These are phyloP conservation scores for Epicauta chinensis DNA, from an alignment of 1,140 invertebrate species.

Conservation along the genomic window DNA sequence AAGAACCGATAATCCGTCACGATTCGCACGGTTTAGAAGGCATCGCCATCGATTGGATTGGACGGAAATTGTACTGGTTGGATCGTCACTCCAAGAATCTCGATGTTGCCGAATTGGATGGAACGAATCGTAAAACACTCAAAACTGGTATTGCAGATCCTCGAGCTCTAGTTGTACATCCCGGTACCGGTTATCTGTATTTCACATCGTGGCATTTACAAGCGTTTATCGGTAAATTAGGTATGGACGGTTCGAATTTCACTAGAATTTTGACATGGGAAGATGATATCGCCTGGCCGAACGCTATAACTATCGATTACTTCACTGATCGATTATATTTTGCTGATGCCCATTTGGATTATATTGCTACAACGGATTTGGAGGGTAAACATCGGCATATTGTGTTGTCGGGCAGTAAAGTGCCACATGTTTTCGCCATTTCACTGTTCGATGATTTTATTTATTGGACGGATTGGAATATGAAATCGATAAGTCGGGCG, in stretches of 20 bases:
- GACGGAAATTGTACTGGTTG: constrained; percentile 97
- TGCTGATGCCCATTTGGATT: constrained; percentile 98
- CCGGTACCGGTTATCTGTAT: constrained; percentile 89
- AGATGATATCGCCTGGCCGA: constrained; percentile 96
- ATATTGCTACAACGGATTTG: constrained; percentile 89
- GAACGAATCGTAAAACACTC: constrained; percentile 83
- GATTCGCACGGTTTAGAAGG: constrained; percentile 93
- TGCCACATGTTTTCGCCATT: constrained; percentile 92
- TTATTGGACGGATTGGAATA: constrained; percentile 98
- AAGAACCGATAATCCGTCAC: constrained; percentile 83
- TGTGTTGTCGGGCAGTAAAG: constrained; percentile 69
- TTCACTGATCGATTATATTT: constrained; percentile 92
- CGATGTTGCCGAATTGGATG: constrained; percentile 88
- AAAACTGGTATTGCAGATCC: constrained; percentile 86
- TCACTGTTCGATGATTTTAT: constrained; percentile 90
- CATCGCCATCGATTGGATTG: constrained; percentile 96
- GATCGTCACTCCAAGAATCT: constrained; percentile 92
- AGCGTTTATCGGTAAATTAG: constrained; percentile 95
- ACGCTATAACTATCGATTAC: constrained; percentile 94
- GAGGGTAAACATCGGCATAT: constrained; percentile 80
- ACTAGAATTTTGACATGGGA: constrained; percentile 85
- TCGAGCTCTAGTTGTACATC: constrained; percentile 89
- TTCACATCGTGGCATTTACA: constrained; percentile 95
- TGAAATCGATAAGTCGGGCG: constrained; percentile 78
- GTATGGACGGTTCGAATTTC: constrained; percentile 93